Evolutionary conservation across 1,140 invertebrate species (phyloP), one percentile per base, ranked within the genome.

Genomic region (Leucophenga varia): DNA sequence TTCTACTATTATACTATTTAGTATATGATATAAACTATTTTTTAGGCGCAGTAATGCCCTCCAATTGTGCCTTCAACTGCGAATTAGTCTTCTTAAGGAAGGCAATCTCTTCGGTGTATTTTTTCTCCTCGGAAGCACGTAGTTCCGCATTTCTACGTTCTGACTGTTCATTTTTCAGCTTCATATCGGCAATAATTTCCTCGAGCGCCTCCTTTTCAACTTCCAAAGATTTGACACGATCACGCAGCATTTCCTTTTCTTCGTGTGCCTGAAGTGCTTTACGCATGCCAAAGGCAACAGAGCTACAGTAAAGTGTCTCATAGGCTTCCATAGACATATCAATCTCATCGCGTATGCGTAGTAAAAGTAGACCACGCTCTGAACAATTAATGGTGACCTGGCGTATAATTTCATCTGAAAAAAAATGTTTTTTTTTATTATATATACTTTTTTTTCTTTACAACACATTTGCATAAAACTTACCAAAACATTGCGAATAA

Each of bases 361-460:
- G 76, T 10, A 99, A 77, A 2, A 99, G 76, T 6, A 98, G 78
- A n/a, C 97, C 97, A 54, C 95, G 82, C 79, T 99, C 96, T 0
- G 91, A 90, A 74, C 97, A 98, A 75, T 97, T 98, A 10, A 99
- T 92, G 3, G 95, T 97, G 9, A 97, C 93, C 82, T 98, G 88
- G 18, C 93, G 79, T 61, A 95, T 95, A 22, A 95, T 78, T 77
- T 96, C 93, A 79, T 95, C 92, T 93, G 49, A 3, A 48, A 41
- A 3, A 7, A 6, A 18, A 19, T 2, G 9, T 3, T 37, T 35
- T 12, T 25, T 35, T 34, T 34, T n/a, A n/a, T n/a, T n/a, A n/a
- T n/a, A n/a, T n/a, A n/a, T n/a, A n/a, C n/a, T n/a, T n/a, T n/a
- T n/a, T n/a, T n/a, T n/a, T n/a, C n/a, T n/a, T n/a, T n/a, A n/a